Percentiles rank a stretch among this genome's conserved stretches.
Evolutionary conservation across 2,797 vertebrate genomes (phyloP).

Genomic region (Acanthurus leucopareius): DNA sequence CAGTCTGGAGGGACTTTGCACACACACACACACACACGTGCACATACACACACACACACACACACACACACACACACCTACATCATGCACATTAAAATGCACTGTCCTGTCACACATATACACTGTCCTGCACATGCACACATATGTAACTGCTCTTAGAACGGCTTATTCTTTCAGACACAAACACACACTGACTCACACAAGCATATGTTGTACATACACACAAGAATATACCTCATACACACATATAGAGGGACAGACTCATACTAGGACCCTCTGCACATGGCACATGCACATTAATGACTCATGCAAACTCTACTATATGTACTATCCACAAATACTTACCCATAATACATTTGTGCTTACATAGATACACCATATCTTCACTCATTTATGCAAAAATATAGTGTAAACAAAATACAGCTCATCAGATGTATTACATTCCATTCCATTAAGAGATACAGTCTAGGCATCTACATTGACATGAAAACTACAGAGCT

Average conservation of each 20-base stretch:
- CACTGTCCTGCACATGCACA: conserved; percentile 6
- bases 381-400: neutral
- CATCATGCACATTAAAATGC: neutral
- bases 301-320: conserved; percentile 7
- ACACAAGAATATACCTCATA: neutral
- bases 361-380: neutral
- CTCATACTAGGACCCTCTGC: neutral
- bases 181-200: conserved; percentile 11
- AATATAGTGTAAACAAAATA: neutral
- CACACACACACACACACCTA: neutral
- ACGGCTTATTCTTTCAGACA: conserved; percentile 3
- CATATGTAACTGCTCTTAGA: conserved; percentile 1
- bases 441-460: neutral
- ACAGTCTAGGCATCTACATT: neutral
- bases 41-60: neutral
- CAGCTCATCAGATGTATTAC: conserved; percentile 1
- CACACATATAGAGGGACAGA: neutral
- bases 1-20: conserved; percentile 42
- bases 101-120: neutral
- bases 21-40: conserved; percentile 1
- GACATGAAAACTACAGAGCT: neutral
- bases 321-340: neutral
- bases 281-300: conserved; percentile 6
- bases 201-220: neutral
- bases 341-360: neutral